Conservation (phyloP, 2,888 invertebrate genomes). For the Apotomis turbidana region DNA sequence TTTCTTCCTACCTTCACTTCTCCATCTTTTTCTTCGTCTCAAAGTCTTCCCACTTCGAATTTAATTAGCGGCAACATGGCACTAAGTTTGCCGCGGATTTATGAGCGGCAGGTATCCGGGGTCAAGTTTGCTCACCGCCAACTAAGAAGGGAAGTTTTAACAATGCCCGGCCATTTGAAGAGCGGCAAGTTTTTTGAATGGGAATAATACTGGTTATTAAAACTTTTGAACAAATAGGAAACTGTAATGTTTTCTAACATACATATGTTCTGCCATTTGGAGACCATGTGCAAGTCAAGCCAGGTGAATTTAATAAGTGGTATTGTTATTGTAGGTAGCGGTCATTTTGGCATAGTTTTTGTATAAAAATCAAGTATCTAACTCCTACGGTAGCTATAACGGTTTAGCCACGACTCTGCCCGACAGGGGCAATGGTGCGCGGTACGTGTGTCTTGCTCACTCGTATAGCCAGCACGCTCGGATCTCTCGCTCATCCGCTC, state of each 20-base stretch:
- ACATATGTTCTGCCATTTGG: not conserved
- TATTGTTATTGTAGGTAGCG: too few relatives aligned
- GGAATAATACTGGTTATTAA: conserved; percentile 29
- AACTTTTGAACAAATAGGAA: conserved; percentile 25
- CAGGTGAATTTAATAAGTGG: too few relatives aligned
- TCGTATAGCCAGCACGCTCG: too few relatives aligned
- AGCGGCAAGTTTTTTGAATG: conserved; percentile 27
- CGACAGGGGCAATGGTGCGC: too few relatives aligned
- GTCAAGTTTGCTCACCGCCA: conserved; percentile 29
- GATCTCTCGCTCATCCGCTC: too few relatives aligned
- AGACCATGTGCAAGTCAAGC: not conserved
- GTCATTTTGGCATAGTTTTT: too few relatives aligned
- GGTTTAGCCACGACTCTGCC: too few relatives aligned
- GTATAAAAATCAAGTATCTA: too few relatives aligned
- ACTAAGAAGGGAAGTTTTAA: conserved; percentile 30
- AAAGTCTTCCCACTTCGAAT: conserved; percentile 20
- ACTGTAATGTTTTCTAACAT: conserved; percentile 8
- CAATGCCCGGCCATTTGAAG: conserved; percentile 24
- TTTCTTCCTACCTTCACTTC: not conserved
- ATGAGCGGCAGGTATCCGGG: conserved; percentile 29
- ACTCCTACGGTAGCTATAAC: too few relatives aligned
- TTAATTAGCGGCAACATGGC: conserved; percentile 30
- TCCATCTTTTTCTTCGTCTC: not conserved
- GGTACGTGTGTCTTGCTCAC: too few relatives aligned
- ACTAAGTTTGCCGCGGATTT: conserved; percentile 27